Evolutionary conservation across 2,113 vertebrate species (phyloP), one percentile per base, ranked within the genome.

Genomic region (Arenaria interpres): DNA sequence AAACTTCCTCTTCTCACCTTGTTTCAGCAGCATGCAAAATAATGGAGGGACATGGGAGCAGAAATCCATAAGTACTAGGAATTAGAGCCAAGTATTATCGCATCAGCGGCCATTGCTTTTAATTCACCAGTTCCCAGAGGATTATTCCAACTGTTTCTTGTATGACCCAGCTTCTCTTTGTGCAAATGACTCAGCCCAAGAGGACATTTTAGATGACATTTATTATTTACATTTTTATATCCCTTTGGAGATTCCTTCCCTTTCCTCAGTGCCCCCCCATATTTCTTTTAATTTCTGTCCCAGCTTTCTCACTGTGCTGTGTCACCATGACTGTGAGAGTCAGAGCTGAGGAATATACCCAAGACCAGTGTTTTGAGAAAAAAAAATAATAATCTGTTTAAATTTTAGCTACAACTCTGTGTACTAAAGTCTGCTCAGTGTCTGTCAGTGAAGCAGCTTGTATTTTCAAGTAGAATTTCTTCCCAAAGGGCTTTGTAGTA

Each of bases 181-280:
- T 85, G 72, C 54, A 79, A 94, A 88, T 77, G 73, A 72, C 60
- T 90, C 48, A 81, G 56, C 83, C 83, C 94, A 89, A 67, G 73
- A 92, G 89, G 35, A 59, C 5, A 5, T 76, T 96, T 96, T 48
- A 67, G 62, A 78, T 33, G 7, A 33, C 73, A 78, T 71, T 85
- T 88, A 41, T 94, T 97, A 81, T 94, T 94, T 90, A 89, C 14
- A 25, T 75, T 92, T 94, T 78, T n/a, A 78, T 62, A 67, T n/a
- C 73, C 37, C 64, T 76, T 78, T 85, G 33, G 86, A 87, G 43
- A 76, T 72, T 75, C 22, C 6, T 64, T 89, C 48, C 20, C 22
- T 85, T 73, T 85, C 45, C 60, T 10, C 7, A 2, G 1, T 84
- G 50, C 5, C 30, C 16, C 23, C 51, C 39, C 7, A 53, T 76